Evolutionary conservation across 2,888 invertebrate genomes (phyloP).

Genomic region (Troides oblongomaculatus): DNA sequence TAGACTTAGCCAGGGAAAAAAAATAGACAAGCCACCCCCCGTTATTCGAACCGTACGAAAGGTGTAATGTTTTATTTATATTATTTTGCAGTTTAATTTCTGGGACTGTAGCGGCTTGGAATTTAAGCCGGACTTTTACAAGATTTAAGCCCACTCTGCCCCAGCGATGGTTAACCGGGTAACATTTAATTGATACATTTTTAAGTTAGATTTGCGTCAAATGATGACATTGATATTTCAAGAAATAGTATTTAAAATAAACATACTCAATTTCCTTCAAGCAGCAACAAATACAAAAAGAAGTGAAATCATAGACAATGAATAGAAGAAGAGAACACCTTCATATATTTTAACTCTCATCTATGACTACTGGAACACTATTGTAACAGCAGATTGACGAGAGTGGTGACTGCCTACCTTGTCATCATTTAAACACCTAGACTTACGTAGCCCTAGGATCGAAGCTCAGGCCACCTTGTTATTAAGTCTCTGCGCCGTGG

Average conservation of each 20-base stretch:
- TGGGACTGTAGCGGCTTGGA: not conserved
- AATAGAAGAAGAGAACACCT: too few species aligned
- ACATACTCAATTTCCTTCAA: not conserved
- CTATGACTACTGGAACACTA: too few species aligned
- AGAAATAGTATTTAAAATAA: slow-evolving; percentile 13
- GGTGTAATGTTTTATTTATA: slow-evolving; percentile 18
- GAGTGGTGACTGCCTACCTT: too few species aligned
- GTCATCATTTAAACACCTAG: too few species aligned
- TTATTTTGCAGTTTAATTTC: slow-evolving; percentile 4
- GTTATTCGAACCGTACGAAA: slow-evolving; percentile 15
- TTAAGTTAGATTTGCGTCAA: slow-evolving; percentile 18
- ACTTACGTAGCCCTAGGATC: too few species aligned
- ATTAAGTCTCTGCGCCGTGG: too few species aligned
- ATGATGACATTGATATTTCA: slow-evolving; percentile 9
- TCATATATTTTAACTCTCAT: too few species aligned
- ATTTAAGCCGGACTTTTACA: slow-evolving; percentile 8
- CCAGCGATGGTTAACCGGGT: slow-evolving; percentile 7
- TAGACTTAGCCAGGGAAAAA: slow-evolving; percentile 52
- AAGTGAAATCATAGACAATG: too few species aligned
- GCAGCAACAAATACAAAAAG: too few species aligned
- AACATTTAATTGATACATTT: slow-evolving; percentile 22
- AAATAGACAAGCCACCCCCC: slow-evolving; percentile 28
- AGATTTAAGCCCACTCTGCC: slow-evolving; percentile 1
- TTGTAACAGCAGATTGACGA: too few species aligned
- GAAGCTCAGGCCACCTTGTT: too few species aligned